Evolutionary conservation across 1,140 invertebrate species (phyloP).

Genomic region (Portunus trituberculatus): DNA sequence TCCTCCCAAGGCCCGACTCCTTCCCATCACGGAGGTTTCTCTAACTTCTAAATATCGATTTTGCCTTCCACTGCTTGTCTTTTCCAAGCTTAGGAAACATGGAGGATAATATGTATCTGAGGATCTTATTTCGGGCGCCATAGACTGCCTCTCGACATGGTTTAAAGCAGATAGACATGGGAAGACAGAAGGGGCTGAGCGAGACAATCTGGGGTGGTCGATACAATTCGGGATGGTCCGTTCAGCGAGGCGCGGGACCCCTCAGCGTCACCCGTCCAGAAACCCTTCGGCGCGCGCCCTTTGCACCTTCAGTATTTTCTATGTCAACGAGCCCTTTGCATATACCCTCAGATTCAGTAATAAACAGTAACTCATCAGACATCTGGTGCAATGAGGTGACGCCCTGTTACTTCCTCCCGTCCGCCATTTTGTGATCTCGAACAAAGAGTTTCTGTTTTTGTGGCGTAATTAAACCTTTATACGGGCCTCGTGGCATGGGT

Average conservation of each 20-base stretch:
- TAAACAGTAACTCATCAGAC: slow-evolving; percentile 49
- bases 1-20: slow-evolving; percentile 36
- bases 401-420: slow-evolving; percentile 72
- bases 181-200: slow-evolving; percentile 48
- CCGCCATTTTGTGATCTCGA: slow-evolving; percentile 72
- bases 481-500: neutral
- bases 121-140: neutral
- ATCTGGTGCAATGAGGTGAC: slow-evolving; percentile 60
- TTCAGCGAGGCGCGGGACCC: slow-evolving; percentile 68
- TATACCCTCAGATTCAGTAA: neutral
- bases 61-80: neutral
- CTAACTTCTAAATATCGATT: slow-evolving; percentile 41
- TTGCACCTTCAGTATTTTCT: slow-evolving; percentile 68
- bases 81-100: neutral
- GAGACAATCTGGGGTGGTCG: slow-evolving; percentile 73
- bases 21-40: neutral
- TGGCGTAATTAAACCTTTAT: neutral
- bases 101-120: neutral
- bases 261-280: slow-evolving; percentile 72
- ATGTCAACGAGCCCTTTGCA: neutral
- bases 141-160: neutral
- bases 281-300: slow-evolving; percentile 73
- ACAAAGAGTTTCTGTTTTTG: slow-evolving; percentile 71
- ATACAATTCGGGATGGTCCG: slow-evolving; percentile 73
- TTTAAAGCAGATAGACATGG: neutral